Evolutionary conservation across 37 sponge, comb jelly and placozoan genomes (phyloP).

Genomic region (Axinella damicornis): DNA sequence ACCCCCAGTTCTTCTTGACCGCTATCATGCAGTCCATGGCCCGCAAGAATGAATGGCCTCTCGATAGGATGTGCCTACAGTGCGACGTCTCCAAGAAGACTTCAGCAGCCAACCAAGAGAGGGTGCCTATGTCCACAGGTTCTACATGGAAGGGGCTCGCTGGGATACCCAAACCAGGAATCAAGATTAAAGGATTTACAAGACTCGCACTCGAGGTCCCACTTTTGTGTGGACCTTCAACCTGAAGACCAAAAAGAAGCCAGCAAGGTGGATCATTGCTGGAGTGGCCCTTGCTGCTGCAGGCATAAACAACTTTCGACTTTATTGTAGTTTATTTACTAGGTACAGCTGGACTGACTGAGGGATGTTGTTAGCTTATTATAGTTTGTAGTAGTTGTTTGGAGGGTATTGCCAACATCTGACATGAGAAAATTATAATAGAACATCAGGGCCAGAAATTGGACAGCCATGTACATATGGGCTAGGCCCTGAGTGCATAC

Average conservation of each 20-base stretch:
- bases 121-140: conserved; percentile 95
- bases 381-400: too few species aligned
- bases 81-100: conserved; percentile 99
- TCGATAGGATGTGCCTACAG: conserved; percentile 99
- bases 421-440: too few species aligned
- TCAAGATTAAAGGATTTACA: conserved; percentile 97
- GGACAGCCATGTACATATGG: too few species aligned
- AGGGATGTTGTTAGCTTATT: too few species aligned
- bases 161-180: too few species aligned
- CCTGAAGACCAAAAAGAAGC: conserved; percentile 98
- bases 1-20: conserved; percentile 99
- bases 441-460: too few species aligned
- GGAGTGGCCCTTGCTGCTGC: conserved; percentile 94
- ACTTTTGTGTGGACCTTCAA: conserved; percentile 99
- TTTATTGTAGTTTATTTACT: background rate
- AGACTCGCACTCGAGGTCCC: conserved; percentile 94
- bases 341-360: background rate
- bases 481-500: too few species aligned
- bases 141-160: conserved; percentile 99
- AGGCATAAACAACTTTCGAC: background rate
- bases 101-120: conserved; percentile 96
- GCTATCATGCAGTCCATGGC: conserved; percentile 99
- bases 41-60: conserved; percentile 99
- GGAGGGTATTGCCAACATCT: too few species aligned
- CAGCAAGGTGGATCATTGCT: conserved; percentile 96